phyloP scores from a whole-genome alignment of 2,113 vertebrate genomes.

The Ceyx melanurus region DNA sequence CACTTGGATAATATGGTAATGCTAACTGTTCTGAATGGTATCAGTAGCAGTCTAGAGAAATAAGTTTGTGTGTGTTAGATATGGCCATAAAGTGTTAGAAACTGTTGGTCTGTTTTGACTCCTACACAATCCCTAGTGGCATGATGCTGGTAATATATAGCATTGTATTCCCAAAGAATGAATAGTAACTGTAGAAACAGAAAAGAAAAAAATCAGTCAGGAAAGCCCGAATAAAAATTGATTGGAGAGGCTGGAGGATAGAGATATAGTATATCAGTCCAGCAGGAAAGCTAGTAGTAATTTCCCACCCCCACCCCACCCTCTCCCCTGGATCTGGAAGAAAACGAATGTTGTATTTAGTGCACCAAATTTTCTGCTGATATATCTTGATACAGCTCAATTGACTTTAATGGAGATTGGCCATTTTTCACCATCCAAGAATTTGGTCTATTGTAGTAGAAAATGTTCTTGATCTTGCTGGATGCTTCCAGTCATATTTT shows the following conservation, averaged over 20 bases:
- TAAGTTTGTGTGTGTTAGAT: background rate
- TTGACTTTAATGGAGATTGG: background rate
- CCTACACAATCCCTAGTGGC: background rate
- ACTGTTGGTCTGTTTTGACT: constrained; percentile 3
- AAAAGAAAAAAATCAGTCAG: constrained; percentile 3
- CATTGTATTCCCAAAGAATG: background rate
- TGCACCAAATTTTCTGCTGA: constrained; percentile 36
- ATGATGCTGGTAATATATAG: background rate
- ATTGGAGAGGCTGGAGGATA: background rate
- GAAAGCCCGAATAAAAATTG: constrained; percentile 55
- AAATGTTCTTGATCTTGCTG: background rate
- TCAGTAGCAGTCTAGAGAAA: background rate
- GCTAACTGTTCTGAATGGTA: background rate
- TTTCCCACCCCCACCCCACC: background rate
- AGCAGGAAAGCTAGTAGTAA: background rate
- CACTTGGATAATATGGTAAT: background rate
- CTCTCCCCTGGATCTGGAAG: background rate
- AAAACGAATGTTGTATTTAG: constrained; percentile 33
- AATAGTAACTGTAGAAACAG: background rate
- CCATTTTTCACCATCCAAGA: constrained; percentile 3
- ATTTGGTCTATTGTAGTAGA: background rate
- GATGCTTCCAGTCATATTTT: background rate
- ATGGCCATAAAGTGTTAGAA: constrained; percentile 1
- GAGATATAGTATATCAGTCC: constrained; percentile 2
- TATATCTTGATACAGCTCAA: constrained; percentile 29